Evolutionary conservation across 2,113 vertebrate species (phyloP).

Genomic region (Rafetus swinhoei): DNA sequence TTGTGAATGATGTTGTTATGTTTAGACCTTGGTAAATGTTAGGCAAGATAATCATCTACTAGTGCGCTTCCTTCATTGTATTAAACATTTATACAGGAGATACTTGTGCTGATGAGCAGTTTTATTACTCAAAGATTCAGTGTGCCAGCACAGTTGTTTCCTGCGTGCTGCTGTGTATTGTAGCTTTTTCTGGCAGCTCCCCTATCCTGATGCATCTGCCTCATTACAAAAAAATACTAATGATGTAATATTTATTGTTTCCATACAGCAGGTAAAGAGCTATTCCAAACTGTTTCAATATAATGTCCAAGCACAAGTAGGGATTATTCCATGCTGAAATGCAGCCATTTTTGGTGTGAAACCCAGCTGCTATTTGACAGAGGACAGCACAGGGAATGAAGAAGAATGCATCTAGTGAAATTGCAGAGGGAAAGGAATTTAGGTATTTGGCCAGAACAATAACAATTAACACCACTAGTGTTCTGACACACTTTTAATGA

Average conservation of each 20-base stretch:
- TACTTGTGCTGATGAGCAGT: background rate
- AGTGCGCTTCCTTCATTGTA: background rate
- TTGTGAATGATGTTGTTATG: background rate
- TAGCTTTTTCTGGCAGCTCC: background rate
- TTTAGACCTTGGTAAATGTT: background rate
- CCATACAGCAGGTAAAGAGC: background rate
- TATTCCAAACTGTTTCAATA: background rate
- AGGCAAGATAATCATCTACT: background rate
- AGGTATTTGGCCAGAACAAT: background rate
- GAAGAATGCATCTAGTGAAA: background rate
- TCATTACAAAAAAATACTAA: background rate
- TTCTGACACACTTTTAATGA: background rate
- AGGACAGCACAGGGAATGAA: background rate
- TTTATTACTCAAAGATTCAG: background rate
- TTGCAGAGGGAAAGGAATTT: background rate
- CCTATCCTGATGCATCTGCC: background rate
- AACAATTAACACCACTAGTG: background rate
- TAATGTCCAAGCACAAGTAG: background rate
- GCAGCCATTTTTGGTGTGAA: background rate
- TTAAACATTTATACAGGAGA: background rate
- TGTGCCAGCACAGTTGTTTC: background rate
- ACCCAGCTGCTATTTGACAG: background rate
- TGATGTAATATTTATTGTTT: background rate
- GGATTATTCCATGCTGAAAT: background rate
- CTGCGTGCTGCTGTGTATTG: background rate